A percentile compares a stretch with the other conserved stretches of the same genome.
Conservation (phyloP, 2,113 vertebrate species). For the Microtus richardsoni region DNA sequence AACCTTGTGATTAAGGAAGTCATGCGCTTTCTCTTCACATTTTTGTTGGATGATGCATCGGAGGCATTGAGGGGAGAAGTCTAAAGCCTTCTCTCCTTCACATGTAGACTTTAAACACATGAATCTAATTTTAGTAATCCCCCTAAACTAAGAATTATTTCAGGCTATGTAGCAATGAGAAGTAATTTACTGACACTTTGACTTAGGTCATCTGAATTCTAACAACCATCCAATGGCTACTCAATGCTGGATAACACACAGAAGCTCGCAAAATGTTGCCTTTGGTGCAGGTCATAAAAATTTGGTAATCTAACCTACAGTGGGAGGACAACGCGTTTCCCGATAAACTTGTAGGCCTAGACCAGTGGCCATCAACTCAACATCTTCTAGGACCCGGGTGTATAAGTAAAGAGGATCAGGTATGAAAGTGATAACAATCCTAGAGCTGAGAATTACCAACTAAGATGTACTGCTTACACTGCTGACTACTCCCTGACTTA, state of each 20-base stretch:
- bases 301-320: neutral
- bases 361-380: neutral
- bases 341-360: neutral
- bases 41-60: constrained; percentile 3
- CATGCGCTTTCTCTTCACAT: constrained; percentile 25
- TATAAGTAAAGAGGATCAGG: neutral
- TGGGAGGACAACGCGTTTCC: constrained; percentile 24
- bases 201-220: constrained; percentile 29
- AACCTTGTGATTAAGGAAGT: constrained; percentile 10
- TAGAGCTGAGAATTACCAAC: neutral
- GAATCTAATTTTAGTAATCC: constrained; percentile 32
- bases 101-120: neutral
- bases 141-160: neutral
- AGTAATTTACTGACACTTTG: constrained; percentile 7
- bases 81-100: constrained; percentile 22
- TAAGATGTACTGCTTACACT: neutral
- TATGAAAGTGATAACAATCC: neutral
- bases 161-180: constrained; percentile 19
- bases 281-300: neutral
- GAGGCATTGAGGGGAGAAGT: neutral
- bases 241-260: neutral
- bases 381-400: neutral
- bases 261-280: neutral
- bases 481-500: neutral
- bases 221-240: neutral